Base-by-base conservation (phyloP, 2,797 vertebrate genomes). In the Argentina silus region DNA sequence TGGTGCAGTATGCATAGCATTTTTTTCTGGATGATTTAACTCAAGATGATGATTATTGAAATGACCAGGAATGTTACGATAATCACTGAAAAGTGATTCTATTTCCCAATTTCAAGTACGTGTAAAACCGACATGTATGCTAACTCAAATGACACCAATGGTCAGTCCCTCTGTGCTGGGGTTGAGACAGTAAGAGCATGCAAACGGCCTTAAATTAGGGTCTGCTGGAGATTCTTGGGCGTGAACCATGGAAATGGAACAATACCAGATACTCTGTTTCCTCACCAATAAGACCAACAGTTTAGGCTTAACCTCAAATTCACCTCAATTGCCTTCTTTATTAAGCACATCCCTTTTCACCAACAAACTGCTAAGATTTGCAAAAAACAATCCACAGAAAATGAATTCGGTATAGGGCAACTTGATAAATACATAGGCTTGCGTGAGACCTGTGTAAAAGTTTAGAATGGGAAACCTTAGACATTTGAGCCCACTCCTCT, bases 231-330 rank as follows among this genome's bases (percentile, higher is more conserved):
- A 50, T 60, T 61, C 19, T 43, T 70, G 43, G 6, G 19, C 11
- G 67, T 57, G 10, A 7, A 71, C 45, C 67, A 23, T 69, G 42
- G 67, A 19, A 69, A 69, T 14, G 45, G 69, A 60, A 70, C 44
- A 60, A 47, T 27, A 56, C 55, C 15, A 48, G 9, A 51, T 48
- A 10, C 21, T 0, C 23, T 43, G 11, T 12, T 36, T 36, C 9
- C 9, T 6, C 44, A 19, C 15, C 15, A 62, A 21, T 50, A n/a
- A 12, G 3, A 11, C 5, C 10, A 45, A 21, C 4, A 19, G 12
- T 11, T 7, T 4, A 57, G 42, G 12, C 36, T 7, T 14, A 42
- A 3, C 1, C 44, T 27, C 48, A n/a, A 11, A 8, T 68, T 56
- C 27, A 6, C 27, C 50, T 3, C 45, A 17, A n/a, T n/a, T 36